Percentiles rank a stretch among this genome's conserved stretches.
phyloP scores from a whole-genome alignment of 2,797 vertebrate species.

The Schizopygopsis pylzovi region DNA sequence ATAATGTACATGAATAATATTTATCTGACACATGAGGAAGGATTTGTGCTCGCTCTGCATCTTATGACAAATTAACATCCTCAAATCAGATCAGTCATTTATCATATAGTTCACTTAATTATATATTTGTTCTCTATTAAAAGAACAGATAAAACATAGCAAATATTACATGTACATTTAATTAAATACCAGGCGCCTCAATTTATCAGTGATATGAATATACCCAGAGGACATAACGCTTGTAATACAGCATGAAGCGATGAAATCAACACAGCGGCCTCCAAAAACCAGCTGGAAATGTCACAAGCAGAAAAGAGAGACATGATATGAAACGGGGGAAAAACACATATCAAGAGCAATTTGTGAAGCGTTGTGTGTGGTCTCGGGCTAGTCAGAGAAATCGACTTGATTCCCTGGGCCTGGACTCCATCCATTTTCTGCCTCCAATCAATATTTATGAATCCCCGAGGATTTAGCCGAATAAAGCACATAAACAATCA shows the following conservation, averaged over 20 bases:
- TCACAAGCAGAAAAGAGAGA: slow-evolving; percentile 40
- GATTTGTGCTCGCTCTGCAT: background rate
- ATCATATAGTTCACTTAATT: background rate
- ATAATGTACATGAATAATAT: background rate
- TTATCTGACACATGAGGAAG: background rate
- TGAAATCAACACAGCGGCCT: background rate
- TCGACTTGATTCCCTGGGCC: slow-evolving; percentile 92
- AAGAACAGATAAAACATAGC: slow-evolving; percentile 1
- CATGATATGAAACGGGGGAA: slow-evolving; percentile 69
- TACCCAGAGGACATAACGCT: slow-evolving; percentile 30
- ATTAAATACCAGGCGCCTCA: slow-evolving; percentile 28
- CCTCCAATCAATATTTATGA: slow-evolving; percentile 99
- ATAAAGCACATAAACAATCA: slow-evolving; percentile 92
- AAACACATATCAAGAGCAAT: slow-evolving; percentile 80
- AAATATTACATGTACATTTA: slow-evolving; percentile 3
- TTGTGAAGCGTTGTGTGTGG: slow-evolving; percentile 85
- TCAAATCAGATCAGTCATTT: background rate
- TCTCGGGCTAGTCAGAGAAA: slow-evolving; percentile 87
- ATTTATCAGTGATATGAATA: slow-evolving; percentile 42
- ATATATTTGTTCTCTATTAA: slow-evolving; percentile 9
- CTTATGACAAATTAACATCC: background rate
- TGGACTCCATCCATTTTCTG: slow-evolving; percentile 95
- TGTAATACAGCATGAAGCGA: slow-evolving; percentile 19
- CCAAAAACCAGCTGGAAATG: slow-evolving; percentile 20
- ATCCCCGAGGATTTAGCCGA: slow-evolving; percentile 92